Conservation (phyloP, 1,140 invertebrate genomes). For the Formica exsecta region DNA sequence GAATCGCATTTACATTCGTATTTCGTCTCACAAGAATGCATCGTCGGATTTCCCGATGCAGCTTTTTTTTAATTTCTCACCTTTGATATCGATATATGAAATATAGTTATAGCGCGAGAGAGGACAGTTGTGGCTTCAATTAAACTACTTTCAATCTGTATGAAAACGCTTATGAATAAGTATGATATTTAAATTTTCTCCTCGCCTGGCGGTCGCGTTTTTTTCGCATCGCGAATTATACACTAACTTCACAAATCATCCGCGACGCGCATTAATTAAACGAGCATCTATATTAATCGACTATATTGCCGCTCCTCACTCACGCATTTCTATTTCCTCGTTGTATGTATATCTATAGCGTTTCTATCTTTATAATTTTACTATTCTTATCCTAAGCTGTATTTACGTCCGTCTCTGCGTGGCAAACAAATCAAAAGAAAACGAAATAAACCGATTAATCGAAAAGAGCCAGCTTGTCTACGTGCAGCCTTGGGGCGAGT, state of each 20-base stretch:
- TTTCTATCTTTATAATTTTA: conserved; percentile 55
- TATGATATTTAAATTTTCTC: conserved; percentile 15
- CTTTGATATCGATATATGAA: conserved; percentile 11
- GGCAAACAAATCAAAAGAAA: conserved; percentile 33
- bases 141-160: not conserved
- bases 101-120: not conserved
- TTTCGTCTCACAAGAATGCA: conserved; percentile 42
- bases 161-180: conserved; percentile 13
- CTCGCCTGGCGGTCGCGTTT: not conserved
- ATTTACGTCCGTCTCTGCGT: conserved; percentile 14
- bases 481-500: conserved; percentile 45
- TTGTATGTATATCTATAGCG: conserved; percentile 41
- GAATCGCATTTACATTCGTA: conserved; percentile 19
- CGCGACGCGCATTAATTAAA: conserved; percentile 38
- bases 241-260: conserved; percentile 49
- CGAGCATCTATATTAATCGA: conserved; percentile 55
- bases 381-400: conserved; percentile 40
- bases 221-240: conserved; percentile 23
- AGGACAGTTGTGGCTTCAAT: conserved; percentile 10
- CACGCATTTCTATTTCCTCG: conserved; percentile 30
- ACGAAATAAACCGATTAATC: conserved; percentile 55
- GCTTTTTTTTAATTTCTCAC: not conserved
- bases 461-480: conserved; percentile 42
- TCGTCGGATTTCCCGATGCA: not conserved
- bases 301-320: not conserved